Base-by-base conservation (phyloP, 2,888 invertebrate genomes). In the Nezara viridula region DNA sequence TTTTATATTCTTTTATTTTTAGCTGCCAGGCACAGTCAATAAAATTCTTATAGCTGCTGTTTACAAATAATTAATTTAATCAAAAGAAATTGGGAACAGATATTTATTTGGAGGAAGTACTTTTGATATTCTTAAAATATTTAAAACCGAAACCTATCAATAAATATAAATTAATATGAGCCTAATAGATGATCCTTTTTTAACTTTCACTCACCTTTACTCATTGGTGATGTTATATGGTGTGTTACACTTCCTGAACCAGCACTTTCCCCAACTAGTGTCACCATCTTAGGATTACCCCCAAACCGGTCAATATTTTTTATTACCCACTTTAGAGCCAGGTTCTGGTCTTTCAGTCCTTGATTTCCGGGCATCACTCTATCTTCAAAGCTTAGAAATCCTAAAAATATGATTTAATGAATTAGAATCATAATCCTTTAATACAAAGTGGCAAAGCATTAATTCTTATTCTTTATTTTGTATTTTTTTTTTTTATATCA, bases 301-400 rank as follows among this genome's bases (percentile, higher is more conserved):
- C 81, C 86, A 24, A 86, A 86, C 52, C 40, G 32, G 50, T 14
- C 86, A 14, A 86, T 86, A 47, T 86, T 86, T 49, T 32, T 40
- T 6, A 52, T 24, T 21, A 86, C 86, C 86, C 86, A 86, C 14
- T 24, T 47, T 32, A 86, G 52, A 21, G 86, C 50, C 32, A 50
- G 24, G 16, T 52, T 55, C 32, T 86, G 86, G 32, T 86, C 86
- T 40, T 86, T 86, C 37, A 86, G 50, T 32, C 86, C 86, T 55
- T 86, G 86, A 27, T 86, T 86, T 37, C 86, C 86, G 5, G 52
- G 50, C 86, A 86, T 86, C 37, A 55, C 40, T 27, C 24, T 24
- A 21, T 86, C 52, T 55, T 86, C 86, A 86, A 86, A 86, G 47
- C 86, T 86, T 21, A 86, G 86, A 40, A 86, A 86, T 47, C 86